Base-by-base conservation (phyloP, 2,113 vertebrate species). In the Opisthocomus hoazin region DNA sequence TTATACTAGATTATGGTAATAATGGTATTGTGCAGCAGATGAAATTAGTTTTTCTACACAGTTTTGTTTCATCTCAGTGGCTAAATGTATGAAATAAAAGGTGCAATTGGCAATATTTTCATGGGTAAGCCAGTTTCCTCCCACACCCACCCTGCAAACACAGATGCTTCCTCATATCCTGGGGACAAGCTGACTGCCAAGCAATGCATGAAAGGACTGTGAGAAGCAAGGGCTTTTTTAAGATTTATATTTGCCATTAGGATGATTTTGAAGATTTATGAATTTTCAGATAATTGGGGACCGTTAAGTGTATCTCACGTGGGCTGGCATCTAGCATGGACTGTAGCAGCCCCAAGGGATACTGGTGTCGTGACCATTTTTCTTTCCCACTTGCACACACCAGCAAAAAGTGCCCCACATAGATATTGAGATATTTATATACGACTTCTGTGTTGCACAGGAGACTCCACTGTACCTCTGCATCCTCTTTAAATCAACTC, bases 61-160 rank as follows among this genome's bases (percentile, higher is more conserved):
- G 88, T 93, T 96, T 95, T 96, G 94, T 95, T 91, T 94, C 74
- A 83, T 95, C 89, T 93, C 89, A 94, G 83, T 90, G 87, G 82
- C 74, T 95, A 89, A 95, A 90, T 69, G 95, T 79, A 79, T 82
- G 93, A 76, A 95, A 93, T 93, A 89, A 92, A 94, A 95, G 95
- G 91, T 94, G 69, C 95, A 87, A 84, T 89, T 84, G 73, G 95
- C 92, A 94, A 63, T 92, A 77, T 93, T 95, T 90, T 90, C 53
- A 26, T 57, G 89, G 88, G 53, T 63, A 86, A 95, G 79, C 73
- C 68, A 29, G 64, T 75, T 79, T 82, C 79, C 73, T 93, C 92
- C 88, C 64, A 84, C 82, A 83, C 48, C 60, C 69, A 70, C 85
- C 93, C 68, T 63, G 11, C 84, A 65, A 93, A 83, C 71, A 51